Evolutionary conservation across 1,140 invertebrate species (phyloP), one percentile per base, ranked within the genome.

Genomic region (Drosophila lacteicornis): DNA sequence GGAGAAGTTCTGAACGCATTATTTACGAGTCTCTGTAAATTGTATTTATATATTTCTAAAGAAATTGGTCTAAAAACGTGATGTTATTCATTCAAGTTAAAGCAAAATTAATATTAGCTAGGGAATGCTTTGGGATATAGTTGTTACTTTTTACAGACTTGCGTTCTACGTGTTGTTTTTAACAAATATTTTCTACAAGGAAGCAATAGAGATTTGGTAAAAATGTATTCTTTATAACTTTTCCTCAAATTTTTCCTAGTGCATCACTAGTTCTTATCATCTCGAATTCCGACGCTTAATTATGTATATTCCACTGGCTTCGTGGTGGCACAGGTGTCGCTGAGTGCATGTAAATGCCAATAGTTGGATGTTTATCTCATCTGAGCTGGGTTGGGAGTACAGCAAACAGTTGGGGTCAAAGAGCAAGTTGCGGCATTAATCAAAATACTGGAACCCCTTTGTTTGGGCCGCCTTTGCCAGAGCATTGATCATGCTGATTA

Each of bases 401-500:
- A 9, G 43, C 12, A 45, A 38, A 30, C 45, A 65, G 63, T 68
- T 47, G 59, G 46, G 76, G 84, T 90, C 84, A 87, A 71, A 75
- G 85, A 75, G 83, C 85, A 88, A 58, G 58, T 47, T 43, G 75
- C 57, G 67, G 70, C 83, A 87, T 88, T 88, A 83, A 83, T 87
- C 84, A 88, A 87, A 77, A 67, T 50, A 79, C 46, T 45, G 40
- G 17, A 50, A 13, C 56, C 68, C 30, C 59, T 83, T 77, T 74
- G 67, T 77, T 70, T 79, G 75, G 58, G 50, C 47, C 58, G 60
- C 57, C 50, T 63, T 25, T 5, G 53, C 53, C 53, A 56, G 53
- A 25, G 53, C 82, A 82, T 85, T 85, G 82, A 85, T 87, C 82
- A 76, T 58, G 79, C 75, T 74, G 83, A 87, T 88, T 88, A 88